phyloP scores from a whole-genome alignment of 2,113 vertebrate genomes.

The Xenus cinereus region DNA sequence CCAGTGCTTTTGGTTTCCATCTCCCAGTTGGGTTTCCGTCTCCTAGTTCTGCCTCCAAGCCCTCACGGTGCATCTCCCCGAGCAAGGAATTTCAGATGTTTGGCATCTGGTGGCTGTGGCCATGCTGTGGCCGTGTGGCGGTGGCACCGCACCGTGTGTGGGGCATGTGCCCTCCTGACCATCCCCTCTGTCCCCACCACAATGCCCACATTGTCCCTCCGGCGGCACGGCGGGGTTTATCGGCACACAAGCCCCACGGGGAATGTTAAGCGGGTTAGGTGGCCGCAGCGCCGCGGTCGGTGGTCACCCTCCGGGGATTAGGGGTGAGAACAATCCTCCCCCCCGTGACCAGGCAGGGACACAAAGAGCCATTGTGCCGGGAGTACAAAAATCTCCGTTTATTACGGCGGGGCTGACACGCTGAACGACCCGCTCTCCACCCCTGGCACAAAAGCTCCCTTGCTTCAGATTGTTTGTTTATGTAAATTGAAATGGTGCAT shows the following conservation, averaged over 20 bases:
- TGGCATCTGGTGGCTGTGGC: neutral
- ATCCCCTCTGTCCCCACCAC: neutral
- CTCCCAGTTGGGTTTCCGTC: neutral
- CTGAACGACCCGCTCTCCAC: conserved; percentile 70
- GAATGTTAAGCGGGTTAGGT: conserved; percentile 86
- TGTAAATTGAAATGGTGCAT: conserved; percentile 73
- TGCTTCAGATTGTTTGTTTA: conserved; percentile 74
- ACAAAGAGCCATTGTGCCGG: conserved; percentile 86
- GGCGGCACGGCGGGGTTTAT: conserved; percentile 26
- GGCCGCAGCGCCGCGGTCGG: conserved; percentile 66
- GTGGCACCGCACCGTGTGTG: accelerated
- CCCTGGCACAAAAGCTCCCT: conserved; percentile 75
- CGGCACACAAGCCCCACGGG: conserved; percentile 54
- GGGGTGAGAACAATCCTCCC: conserved; percentile 77
- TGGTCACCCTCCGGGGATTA: conserved; percentile 86
- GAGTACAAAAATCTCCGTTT: conserved; percentile 84
- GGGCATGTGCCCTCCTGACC: neutral
- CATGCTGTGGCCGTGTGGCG: neutral
- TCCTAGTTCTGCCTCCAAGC: neutral
- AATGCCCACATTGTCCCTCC: neutral
- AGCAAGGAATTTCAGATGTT: accelerated
- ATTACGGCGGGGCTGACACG: conserved; percentile 69
- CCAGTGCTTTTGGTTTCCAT: neutral
- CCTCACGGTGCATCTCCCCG: accelerated
- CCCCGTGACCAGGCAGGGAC: conserved; percentile 74